Conservation (phyloP, 2,888 invertebrate species). For the Idaea dimidiata region DNA sequence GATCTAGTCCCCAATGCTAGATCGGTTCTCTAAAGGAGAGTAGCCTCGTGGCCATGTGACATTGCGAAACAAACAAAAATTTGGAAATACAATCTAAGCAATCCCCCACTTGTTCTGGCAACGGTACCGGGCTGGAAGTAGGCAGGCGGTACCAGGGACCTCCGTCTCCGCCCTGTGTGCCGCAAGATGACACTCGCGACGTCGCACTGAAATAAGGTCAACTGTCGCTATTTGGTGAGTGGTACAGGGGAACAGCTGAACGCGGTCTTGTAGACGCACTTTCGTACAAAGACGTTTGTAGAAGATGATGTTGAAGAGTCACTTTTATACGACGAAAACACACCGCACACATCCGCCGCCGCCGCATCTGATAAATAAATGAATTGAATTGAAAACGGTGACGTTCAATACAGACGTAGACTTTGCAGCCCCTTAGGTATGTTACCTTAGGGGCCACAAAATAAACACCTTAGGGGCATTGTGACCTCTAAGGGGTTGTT, state of each 20-base stretch:
- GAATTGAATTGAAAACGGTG: too few relatives aligned
- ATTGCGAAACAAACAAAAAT: too few relatives aligned
- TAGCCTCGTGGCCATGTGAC: too few relatives aligned
- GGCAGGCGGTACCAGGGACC: constrained; percentile 66
- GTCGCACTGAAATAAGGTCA: constrained; percentile 75
- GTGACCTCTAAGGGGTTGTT: too few relatives aligned
- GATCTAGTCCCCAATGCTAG: too few relatives aligned
- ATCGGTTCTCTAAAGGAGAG: too few relatives aligned
- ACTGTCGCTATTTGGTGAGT: constrained; percentile 42
- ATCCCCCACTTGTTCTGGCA: not conserved
- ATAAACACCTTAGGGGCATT: too few relatives aligned
- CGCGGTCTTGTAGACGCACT: constrained; percentile 13
- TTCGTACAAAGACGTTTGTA: constrained; percentile 9
- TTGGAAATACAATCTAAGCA: not conserved
- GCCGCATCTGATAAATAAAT: too few relatives aligned
- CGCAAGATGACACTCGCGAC: constrained; percentile 77
- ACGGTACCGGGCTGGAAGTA: constrained; percentile 55
- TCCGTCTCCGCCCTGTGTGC: constrained; percentile 60
- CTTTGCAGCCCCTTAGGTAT: too few relatives aligned
- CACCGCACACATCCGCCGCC: too few relatives aligned
- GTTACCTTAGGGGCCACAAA: too few relatives aligned
- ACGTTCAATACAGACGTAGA: too few relatives aligned
- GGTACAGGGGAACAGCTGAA: constrained; percentile 15
- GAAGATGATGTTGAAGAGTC: constrained; percentile 14
- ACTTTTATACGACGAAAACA: not conserved